Conservation (phyloP, 2,797 vertebrate genomes). For the Pangasius sanitwongsei region DNA sequence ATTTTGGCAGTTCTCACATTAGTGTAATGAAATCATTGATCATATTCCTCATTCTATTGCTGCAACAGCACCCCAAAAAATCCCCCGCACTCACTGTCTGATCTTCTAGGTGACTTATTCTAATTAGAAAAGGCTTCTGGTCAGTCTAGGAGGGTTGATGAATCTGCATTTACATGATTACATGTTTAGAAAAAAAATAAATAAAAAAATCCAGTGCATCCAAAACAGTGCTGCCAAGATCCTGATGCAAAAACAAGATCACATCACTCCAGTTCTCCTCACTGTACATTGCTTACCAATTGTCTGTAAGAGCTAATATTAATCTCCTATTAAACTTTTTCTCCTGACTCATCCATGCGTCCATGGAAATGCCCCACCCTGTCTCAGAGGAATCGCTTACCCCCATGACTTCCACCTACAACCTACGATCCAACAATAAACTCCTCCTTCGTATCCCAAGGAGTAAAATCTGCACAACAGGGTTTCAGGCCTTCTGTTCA, state of each 20-base stretch:
- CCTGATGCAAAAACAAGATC: not conserved
- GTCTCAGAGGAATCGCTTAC: not conserved
- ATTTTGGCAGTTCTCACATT: not conserved
- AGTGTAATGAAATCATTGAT: not conserved
- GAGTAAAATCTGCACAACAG: not conserved
- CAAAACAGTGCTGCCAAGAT: slow-evolving; percentile 1
- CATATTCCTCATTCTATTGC: not conserved
- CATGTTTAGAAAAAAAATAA: not conserved
- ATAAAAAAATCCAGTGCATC: not conserved
- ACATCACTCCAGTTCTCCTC: not conserved
- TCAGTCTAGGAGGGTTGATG: not conserved
- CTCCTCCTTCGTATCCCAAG: not conserved
- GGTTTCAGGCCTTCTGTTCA: slow-evolving; percentile 5
- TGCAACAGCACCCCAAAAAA: not conserved
- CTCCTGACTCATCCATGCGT: not conserved
- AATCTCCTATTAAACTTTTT: not conserved
- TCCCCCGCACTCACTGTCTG: too few species aligned
- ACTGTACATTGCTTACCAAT: not conserved
- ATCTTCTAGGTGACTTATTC: not conserved
- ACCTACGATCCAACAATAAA: not conserved
- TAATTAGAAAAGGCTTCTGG: not conserved
- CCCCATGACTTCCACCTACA: not conserved
- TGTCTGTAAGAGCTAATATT: not conserved
- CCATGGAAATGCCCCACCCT: not conserved
- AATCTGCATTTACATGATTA: not conserved